phyloP scores from a whole-genome alignment of 2,888 invertebrate species.

The Deilephila elpenor region DNA sequence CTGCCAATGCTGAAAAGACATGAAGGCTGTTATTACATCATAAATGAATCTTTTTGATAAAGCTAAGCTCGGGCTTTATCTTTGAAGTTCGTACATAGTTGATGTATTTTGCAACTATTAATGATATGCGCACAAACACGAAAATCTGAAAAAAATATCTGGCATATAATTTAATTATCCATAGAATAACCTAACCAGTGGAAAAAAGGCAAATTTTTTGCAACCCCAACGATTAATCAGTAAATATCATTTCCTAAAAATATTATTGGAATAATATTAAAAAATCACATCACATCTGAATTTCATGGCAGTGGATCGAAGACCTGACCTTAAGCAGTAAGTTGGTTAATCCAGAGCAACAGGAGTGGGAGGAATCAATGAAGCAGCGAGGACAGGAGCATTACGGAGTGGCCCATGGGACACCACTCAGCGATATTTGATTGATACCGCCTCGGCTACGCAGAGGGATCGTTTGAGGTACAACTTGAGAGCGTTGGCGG shows the following conservation, averaged over 20 bases:
- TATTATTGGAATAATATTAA: background rate
- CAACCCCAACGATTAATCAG: no score
- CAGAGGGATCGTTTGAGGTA: conserved; percentile 7
- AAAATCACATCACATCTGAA: background rate
- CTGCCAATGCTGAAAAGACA: no score
- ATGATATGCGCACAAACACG: no score
- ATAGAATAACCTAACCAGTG: no score
- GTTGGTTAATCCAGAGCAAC: background rate
- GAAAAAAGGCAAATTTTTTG: no score
- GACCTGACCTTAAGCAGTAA: background rate
- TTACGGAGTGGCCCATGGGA: conserved; percentile 33
- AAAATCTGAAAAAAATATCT: no score
- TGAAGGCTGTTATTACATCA: no score
- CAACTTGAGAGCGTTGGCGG: background rate
- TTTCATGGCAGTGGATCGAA: background rate
- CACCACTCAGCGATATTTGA: conserved; percentile 41
- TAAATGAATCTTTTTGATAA: no score
- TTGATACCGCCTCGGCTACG: conserved; percentile 35
- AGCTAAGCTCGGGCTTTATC: background rate
- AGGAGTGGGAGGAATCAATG: conserved; percentile 23
- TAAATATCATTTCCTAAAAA: no score
- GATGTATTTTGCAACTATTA: no score
- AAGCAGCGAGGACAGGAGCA: conserved; percentile 14
- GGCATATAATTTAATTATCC: no score
- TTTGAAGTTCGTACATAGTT: background rate